A percentile compares a stretch with the other conserved stretches of the same genome.
phyloP scores from a whole-genome alignment of 2,113 vertebrate genomes.

The Eulacestoma nigropectus region DNA sequence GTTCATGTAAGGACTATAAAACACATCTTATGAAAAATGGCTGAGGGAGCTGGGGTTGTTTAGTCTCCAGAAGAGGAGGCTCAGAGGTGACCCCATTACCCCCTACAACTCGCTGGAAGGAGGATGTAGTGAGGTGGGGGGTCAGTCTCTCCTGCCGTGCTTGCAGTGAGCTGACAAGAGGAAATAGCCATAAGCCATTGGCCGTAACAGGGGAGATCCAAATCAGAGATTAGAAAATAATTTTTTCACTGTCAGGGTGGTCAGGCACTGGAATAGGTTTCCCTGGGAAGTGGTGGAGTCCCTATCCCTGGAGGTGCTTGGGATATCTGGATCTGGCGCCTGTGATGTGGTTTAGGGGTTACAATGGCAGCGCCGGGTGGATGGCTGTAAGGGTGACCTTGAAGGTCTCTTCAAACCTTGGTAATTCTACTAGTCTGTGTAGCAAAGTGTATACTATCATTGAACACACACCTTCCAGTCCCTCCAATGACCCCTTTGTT shows the following conservation, averaged over 20 bases:
- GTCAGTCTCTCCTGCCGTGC: rapidly evolving
- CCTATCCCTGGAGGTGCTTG: background rate
- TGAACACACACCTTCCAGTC: background rate
- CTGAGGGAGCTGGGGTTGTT: background rate
- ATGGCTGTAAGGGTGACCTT: background rate
- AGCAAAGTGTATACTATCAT: background rate
- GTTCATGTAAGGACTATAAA: background rate
- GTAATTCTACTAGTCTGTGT: background rate
- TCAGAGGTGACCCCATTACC: rapidly evolving
- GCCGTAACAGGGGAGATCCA: background rate
- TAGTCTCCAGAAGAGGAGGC: background rate
- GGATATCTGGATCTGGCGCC: background rate
- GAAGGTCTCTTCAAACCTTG: background rate
- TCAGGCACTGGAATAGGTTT: background rate
- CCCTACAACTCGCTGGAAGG: background rate
- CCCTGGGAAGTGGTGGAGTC: background rate
- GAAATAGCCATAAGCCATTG: background rate
- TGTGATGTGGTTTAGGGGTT: background rate
- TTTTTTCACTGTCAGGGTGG: background rate
- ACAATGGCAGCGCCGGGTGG: rapidly evolving
- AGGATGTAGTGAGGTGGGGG: background rate
- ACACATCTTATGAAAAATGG: background rate
- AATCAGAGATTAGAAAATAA: background rate
- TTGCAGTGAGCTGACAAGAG: too few species aligned
- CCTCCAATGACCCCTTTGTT: background rate